These are phyloP conservation scores for Bolborhynchus lineola DNA, from an alignment of 2,113 vertebrate genomes.

Conservation along the genomic window DNA sequence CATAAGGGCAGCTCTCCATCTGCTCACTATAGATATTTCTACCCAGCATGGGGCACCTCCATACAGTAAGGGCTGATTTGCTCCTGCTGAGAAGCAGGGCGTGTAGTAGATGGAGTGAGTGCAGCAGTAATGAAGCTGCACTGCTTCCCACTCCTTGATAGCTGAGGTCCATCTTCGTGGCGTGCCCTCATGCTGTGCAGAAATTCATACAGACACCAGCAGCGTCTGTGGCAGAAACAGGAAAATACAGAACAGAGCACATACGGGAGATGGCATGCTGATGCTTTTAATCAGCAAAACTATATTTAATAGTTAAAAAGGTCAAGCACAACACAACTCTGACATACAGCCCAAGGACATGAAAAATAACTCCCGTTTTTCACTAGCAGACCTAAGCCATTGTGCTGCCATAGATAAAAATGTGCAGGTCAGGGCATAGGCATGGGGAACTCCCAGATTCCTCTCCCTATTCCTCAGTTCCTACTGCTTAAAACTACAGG, in stretches of 20 bases:
- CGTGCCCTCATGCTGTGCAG: not conserved
- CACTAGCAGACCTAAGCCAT: not conserved
- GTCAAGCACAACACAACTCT: not conserved
- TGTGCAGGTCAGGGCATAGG: not conserved
- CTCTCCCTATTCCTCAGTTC: not conserved
- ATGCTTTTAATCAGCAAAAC: not conserved
- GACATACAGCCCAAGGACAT: not conserved
- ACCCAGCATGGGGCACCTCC: not conserved
- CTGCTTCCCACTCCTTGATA: not conserved
- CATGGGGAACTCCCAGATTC: not conserved
- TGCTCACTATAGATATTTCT: not conserved
- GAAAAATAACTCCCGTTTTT: not conserved
- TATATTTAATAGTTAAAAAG: not conserved
- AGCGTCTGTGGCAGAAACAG: not conserved
- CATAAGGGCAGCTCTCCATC: not conserved
- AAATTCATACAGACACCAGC: not conserved
- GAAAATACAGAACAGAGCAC: not conserved
- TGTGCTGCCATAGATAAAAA: not conserved
- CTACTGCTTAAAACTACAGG: not conserved
- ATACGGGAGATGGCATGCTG: not conserved
- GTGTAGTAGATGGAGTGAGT: not conserved
- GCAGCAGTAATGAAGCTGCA: not conserved
- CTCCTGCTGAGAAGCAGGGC: not conserved
- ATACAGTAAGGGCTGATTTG: not conserved
- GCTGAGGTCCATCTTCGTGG: not conserved